These are phyloP conservation scores for Formicarius rufipectus DNA, from an alignment of 2,113 vertebrate species.

Conservation along the genomic window DNA sequence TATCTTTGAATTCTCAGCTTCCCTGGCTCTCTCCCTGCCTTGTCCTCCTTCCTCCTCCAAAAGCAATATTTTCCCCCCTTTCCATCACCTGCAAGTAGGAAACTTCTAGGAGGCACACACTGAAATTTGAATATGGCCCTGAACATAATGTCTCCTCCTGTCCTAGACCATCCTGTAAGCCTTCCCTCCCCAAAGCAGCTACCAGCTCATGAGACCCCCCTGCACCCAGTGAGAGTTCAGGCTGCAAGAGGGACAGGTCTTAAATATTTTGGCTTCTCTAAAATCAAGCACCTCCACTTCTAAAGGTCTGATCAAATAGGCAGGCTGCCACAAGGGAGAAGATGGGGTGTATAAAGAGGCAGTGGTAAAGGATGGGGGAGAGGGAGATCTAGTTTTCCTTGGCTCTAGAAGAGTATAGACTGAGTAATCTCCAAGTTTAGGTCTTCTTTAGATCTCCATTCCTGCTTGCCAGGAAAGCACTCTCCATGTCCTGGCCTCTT, in stretches of 20 bases:
- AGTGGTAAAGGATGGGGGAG: neutral
- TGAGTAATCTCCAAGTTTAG: neutral
- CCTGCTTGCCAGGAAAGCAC: neutral
- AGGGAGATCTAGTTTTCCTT: neutral
- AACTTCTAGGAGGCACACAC: neutral
- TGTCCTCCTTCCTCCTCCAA: fast-evolving
- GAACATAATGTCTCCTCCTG: neutral
- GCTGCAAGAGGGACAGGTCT: neutral
- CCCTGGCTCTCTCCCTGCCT: neutral
- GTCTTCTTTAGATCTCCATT: neutral
- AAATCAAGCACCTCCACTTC: neutral
- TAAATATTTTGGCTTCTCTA: neutral
- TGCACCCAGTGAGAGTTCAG: neutral
- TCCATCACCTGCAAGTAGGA: neutral
- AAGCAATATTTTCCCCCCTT: neutral
- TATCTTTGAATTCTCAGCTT: neutral
- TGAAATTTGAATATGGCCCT: neutral
- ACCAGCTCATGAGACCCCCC: fast-evolving
- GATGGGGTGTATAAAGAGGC: neutral
- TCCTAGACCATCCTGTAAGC: neutral
- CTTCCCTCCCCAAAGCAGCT: neutral
- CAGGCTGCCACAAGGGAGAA: neutral
- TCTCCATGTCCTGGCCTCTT: neutral
- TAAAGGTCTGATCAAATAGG: neutral
- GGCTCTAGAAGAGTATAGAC: neutral